Evolutionary conservation across 2,113 vertebrate genomes (phyloP), one percentile per base, ranked within the genome.

Genomic region (Brachirus orientalis): DNA sequence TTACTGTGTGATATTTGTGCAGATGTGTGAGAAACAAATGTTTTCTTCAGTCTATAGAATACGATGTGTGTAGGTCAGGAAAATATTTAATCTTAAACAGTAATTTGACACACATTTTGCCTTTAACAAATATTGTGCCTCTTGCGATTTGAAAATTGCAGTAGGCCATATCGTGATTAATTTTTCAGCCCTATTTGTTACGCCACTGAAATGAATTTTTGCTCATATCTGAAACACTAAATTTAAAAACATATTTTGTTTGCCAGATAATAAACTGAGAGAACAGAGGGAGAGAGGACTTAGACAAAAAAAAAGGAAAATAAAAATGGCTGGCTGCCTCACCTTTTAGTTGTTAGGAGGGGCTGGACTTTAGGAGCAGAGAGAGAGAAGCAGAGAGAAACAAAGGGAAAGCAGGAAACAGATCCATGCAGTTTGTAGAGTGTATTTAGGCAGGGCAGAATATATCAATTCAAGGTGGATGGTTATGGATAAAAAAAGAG

Each of bases 311-410:
- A 47, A 14, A 61, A 14, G 28, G 65, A 55, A n/a, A 44, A 58
- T 8, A 62, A 63, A 59, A 59, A 66, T 17, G 58, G 37, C 37
- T 54, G 36, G 37, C 60, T 54, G 74, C 88, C 93, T 93, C 92
- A 93, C 91, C 93, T 94, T 83, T 90, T 78, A 86, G 83, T 74
- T 91, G 86, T 92, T 92, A 93, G 80, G 83, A 85, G 81, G 84
- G 59, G 93, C 86, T 86, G 64, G 86, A 90, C 94, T 95, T 95
- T 90, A 89, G 64, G 48, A 85, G 85, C 79, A 86, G 76, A 90
- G 83, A 48, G 14, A 88, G 75, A 89, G 56, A 83, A 79, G 66
- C 59, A 87, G 64, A 82, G 69, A 85, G 50, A 83, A 89, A 83
- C 69, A 76, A 85, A 87, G 66, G 57, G 28, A 68, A 75, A 79